Percentiles rank a stretch among this genome's conserved stretches.
phyloP scores from a whole-genome alignment of 1,140 invertebrate genomes.

The Nasonia giraulti region DNA sequence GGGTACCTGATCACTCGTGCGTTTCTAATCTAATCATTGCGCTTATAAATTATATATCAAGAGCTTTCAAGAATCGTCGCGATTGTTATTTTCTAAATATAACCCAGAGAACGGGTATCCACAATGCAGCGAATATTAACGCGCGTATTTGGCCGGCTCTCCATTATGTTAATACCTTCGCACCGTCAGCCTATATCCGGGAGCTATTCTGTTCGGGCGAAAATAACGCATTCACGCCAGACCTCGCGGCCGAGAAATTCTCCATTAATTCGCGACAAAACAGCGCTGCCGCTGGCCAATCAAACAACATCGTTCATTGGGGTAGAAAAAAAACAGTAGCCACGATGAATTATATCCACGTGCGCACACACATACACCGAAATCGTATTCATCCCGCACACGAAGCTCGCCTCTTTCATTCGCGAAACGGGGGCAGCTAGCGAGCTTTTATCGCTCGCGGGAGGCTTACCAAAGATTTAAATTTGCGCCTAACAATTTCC shows the following conservation, averaged over 20 bases:
- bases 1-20: neutral
- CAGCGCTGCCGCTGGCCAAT: neutral
- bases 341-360: neutral
- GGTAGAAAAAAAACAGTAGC: neutral
- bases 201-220: too few relatives aligned
- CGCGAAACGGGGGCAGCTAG: slow-evolving; percentile 1
- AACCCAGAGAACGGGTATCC: too few relatives aligned
- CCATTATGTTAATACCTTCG: too few relatives aligned
- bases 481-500: slow-evolving; percentile 52
- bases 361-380: neutral
- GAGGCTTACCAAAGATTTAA: slow-evolving; percentile 46
- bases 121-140: too few relatives aligned
- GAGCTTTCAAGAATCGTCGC: too few relatives aligned
- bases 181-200: neutral
- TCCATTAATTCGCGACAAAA: neutral
- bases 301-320: neutral
- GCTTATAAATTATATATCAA: neutral
- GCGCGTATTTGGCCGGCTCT: too few relatives aligned
- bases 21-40: neutral
- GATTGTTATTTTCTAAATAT: too few relatives aligned
- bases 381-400: slow-evolving; percentile 22
- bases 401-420: slow-evolving; percentile 11
- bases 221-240: too few relatives aligned
- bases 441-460: slow-evolving; percentile 29
- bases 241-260: neutral